phyloP scores from a whole-genome alignment of 2,888 invertebrate genomes.

The Blera fallax region DNA sequence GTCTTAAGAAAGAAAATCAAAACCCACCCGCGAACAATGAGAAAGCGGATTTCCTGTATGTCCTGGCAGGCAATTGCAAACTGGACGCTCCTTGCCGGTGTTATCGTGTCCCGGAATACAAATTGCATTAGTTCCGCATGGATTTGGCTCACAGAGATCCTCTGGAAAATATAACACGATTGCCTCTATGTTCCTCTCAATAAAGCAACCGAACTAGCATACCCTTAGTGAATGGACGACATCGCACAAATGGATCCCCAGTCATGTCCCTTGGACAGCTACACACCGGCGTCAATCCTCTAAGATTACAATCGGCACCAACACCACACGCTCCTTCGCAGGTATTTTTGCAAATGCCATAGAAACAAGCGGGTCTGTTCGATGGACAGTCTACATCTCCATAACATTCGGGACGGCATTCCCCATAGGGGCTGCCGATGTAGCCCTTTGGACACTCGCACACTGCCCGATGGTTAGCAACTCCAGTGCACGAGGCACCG shows the following conservation, averaged over 20 bases:
- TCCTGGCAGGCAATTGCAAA: conserved; percentile 91
- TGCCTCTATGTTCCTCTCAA: neutral
- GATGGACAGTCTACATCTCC: conserved; percentile 90
- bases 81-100: conserved; percentile 90
- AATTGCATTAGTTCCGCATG: conserved; percentile 86
- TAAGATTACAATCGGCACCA: conserved; percentile 88
- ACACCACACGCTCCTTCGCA: conserved; percentile 91
- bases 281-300: conserved; percentile 91
- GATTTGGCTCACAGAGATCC: conserved; percentile 93
- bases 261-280: conserved; percentile 94
- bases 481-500: conserved; percentile 89
- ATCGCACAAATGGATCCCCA: conserved; percentile 91
- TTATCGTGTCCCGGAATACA: conserved; percentile 93
- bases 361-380: conserved; percentile 89
- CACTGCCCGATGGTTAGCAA: conserved; percentile 88
- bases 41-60: conserved; percentile 90
- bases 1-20: neutral
- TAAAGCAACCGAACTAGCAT: conserved; percentile 76
- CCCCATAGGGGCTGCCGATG: conserved; percentile 88
- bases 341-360: conserved; percentile 91
- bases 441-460: conserved; percentile 93
- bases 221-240: conserved; percentile 91
- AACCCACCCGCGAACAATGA: conserved; percentile 85
- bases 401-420: conserved; percentile 91
- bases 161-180: conserved; percentile 82